A percentile compares a stretch with the other conserved stretches of the same genome.
Conservation (phyloP, 2,888 invertebrate genomes). For the Sylvicola cinctus region DNA sequence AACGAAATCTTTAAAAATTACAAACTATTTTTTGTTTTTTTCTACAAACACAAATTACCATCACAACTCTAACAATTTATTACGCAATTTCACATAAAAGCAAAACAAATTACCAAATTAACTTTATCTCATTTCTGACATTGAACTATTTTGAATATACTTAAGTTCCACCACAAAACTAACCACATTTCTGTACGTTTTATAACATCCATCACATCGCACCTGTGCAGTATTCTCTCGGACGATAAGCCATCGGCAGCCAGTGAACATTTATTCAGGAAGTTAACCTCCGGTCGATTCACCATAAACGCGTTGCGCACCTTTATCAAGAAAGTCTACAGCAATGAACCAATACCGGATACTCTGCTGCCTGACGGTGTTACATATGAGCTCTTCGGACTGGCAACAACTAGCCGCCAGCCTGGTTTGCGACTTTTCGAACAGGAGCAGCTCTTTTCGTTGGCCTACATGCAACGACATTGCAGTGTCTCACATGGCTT, state of each 20-base stretch:
- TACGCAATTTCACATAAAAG: too few relatives aligned
- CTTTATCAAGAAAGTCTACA: constrained; percentile 1
- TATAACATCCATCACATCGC: too few relatives aligned
- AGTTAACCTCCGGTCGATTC: constrained; percentile 1
- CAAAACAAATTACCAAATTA: too few relatives aligned
- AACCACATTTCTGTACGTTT: too few relatives aligned
- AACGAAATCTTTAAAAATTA: too few relatives aligned
- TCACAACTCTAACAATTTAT: too few relatives aligned
- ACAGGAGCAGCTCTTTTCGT: constrained; percentile 21
- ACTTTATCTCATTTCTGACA: too few relatives aligned
- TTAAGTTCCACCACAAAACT: too few relatives aligned
- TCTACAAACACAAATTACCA: too few relatives aligned
- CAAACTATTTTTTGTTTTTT: too few relatives aligned
- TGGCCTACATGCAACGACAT: constrained; percentile 22
- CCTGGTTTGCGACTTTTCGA: constrained; percentile 20
- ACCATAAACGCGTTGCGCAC: not conserved
- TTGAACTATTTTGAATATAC: too few relatives aligned
- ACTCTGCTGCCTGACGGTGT: constrained; percentile 17
- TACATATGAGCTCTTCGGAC: constrained; percentile 17
- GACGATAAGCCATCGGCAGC: not conserved
- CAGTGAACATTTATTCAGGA: not conserved
- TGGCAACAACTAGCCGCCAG: constrained; percentile 16
- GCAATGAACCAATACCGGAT: constrained; percentile 9
- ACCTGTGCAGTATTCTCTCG: not conserved
- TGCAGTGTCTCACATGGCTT: constrained; percentile 11